Base-by-base conservation (phyloP, 1,140 invertebrate species). In the Vollenhovia emeryi region DNA sequence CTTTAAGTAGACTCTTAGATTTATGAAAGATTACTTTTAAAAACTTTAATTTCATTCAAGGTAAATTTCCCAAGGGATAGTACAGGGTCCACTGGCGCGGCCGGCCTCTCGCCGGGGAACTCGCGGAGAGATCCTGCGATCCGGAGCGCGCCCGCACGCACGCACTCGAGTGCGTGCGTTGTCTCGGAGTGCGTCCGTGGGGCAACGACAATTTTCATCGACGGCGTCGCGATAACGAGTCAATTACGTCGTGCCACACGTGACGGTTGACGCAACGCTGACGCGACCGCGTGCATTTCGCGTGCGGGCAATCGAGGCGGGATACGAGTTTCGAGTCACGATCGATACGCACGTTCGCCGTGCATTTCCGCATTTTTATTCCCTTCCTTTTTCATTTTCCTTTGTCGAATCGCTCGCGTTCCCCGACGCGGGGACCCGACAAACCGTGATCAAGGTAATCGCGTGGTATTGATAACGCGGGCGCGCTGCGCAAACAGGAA, bases 361-460 rank as follows among this genome's bases (percentile, higher is more conserved):
- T 6, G 24, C 68, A 18, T 75, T 60, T 60, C 55, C 73, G 55
- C 52, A 18, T 52, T 71, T 30, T 50, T 73, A n/a, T n/a, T n/a
- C n/a, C n/a, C n/a, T n/a, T n/a, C n/a, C n/a, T n/a, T n/a, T n/a
- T n/a, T n/a, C n/a, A n/a, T n/a, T n/a, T n/a, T n/a, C n/a, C n/a
- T n/a, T 24, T 52, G 45, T 73, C n/a, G 8, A 57, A 57, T 57
- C 52, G 50, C 50, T 21, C 6, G 50, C 18, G 50, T 50, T 79
- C 18, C 36, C 5, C 27, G 33, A 36, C 6, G 36, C 45, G 30
- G 27, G 13, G 8, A 7, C 18, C 9, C 30, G 75, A 52, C 15
- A 27, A 80, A 43, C 18, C 64, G 48, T 21, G 86, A 92, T 89
- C 88, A 89, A 90, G 87, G 89, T 90, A 91, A 92, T 92, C 87